Conservation (phyloP, 2,113 vertebrate species). For the Hippocampus barbouri region DNA sequence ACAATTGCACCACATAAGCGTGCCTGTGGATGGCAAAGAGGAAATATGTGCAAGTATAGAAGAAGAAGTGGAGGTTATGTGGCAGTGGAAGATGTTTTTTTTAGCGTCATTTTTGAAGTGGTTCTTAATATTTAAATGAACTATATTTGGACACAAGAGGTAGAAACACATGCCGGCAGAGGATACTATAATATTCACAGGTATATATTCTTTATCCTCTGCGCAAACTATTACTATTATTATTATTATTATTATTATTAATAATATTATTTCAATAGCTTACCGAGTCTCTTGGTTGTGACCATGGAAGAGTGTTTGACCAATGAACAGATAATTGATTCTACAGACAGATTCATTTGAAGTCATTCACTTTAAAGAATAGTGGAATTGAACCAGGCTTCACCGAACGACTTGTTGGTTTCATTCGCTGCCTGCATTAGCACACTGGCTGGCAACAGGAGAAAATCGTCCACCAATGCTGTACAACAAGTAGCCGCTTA, state of each 20-base stretch:
- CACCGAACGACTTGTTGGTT: not conserved
- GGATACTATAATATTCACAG: too few species aligned
- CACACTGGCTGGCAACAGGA: constrained; percentile 5
- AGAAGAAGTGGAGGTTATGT: not conserved
- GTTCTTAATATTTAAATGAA: too few species aligned
- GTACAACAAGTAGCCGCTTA: not conserved
- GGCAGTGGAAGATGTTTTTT: not conserved
- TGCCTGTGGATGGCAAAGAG: not conserved
- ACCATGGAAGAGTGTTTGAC: not conserved
- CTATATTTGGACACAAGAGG: too few species aligned
- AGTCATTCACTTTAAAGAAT: too few species aligned
- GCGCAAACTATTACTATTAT: too few species aligned
- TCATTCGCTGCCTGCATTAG: not conserved
- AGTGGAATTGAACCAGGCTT: not conserved
- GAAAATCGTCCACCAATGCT: not conserved
- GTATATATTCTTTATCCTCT: too few species aligned
- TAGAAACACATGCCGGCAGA: too few species aligned
- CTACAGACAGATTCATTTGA: too few species aligned
- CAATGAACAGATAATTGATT: not conserved
- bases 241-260: too few species aligned
- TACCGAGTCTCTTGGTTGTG: too few species aligned
- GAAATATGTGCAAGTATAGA: not conserved
- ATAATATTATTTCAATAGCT: too few species aligned
- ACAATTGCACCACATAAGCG: not conserved
- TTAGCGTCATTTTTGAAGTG: too few species aligned